phyloP scores from a whole-genome alignment of 2,888 invertebrate genomes.

The Allophyes oxyacanthae region DNA sequence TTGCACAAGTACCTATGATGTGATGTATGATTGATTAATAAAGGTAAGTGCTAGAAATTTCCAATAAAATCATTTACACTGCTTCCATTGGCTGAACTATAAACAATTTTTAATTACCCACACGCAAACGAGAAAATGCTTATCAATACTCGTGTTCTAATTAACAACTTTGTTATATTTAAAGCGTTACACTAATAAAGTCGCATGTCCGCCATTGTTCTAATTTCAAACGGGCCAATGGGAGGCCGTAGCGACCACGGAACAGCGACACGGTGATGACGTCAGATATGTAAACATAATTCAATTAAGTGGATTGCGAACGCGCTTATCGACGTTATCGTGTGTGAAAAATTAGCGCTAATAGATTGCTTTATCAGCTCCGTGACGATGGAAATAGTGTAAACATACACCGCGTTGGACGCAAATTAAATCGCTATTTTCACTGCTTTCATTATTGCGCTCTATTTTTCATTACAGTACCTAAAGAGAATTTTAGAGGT shows the following conservation, averaged over 20 bases:
- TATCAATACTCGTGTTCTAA: constrained; percentile 53
- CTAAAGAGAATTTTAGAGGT: too few species aligned
- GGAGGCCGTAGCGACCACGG: constrained; percentile 42
- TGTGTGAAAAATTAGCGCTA: constrained; percentile 69
- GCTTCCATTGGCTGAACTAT: not conserved
- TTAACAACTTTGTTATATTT: constrained; percentile 43
- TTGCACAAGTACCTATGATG: constrained; percentile 5
- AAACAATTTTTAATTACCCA: constrained; percentile 37
- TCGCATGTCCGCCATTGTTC: constrained; percentile 76
- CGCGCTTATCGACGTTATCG: constrained; percentile 73
- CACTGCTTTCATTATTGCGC: constrained; percentile 20
- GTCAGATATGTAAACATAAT: constrained; percentile 80
- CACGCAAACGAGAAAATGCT: constrained; percentile 36
- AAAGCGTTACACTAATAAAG: constrained; percentile 48
- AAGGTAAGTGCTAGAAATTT: not conserved
- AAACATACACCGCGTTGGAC: constrained; percentile 50
- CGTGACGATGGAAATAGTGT: constrained; percentile 47
- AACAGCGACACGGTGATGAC: constrained; percentile 53
- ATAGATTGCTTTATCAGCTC: constrained; percentile 72
- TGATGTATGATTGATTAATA: too few species aligned
- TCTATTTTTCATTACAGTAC: constrained; percentile 12
- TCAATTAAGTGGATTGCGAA: constrained; percentile 78
- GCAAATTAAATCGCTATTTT: constrained; percentile 50
- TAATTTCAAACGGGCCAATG: constrained; percentile 74
- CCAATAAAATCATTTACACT: not conserved